Base-by-base conservation (phyloP, 2,888 invertebrate genomes). In the Clanis bilineata region DNA sequence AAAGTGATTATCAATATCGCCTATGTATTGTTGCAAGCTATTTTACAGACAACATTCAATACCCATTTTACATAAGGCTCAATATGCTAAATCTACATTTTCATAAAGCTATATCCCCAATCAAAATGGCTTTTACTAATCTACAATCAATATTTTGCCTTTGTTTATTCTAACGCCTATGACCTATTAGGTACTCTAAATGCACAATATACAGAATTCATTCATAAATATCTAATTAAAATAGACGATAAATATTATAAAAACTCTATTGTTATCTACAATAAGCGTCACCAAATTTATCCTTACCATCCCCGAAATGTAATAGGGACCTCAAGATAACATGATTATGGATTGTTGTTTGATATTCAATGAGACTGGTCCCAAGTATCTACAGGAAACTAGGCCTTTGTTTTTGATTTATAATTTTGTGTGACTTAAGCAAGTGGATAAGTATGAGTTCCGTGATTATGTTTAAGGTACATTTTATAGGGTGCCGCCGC, bases 41-140 rank as follows among this genome's bases (percentile, higher is more conserved):
- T 75, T 68, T 71, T 70, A 74, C 77, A 71, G 71, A 71, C 79
- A 75, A 80, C 75, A 81, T 78, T 78, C 77, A 72, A 73, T 78
- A 76, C 67, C 66, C 77, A 51, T 51, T 77, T 72, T 83, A 80
- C 78, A 77, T 83, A 86, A 85, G 85, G 83, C 85, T 84, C 76
- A 73, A 74, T 82, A 85, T 76, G 71, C 82, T 88, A 83, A 73
- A 73, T 70, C 92, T 91, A 91, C 87, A 77, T 74, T 41, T 93
- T 94, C 85, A 94, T 94, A 94, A 94, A 94, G 94, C 94, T 94
- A 93, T 94, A 93, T 93, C 91, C 94, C 94, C 93, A 93, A 89
- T 85, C 69, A 80, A 80, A 85, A 84, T 84, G 82, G 85, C 83
- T 71, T 41, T 77, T 68, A 75, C 80, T 82, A 75, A 70, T 74